Evolutionary conservation across 2,888 invertebrate species (phyloP).

Genomic region (Thymelicus lineola): DNA sequence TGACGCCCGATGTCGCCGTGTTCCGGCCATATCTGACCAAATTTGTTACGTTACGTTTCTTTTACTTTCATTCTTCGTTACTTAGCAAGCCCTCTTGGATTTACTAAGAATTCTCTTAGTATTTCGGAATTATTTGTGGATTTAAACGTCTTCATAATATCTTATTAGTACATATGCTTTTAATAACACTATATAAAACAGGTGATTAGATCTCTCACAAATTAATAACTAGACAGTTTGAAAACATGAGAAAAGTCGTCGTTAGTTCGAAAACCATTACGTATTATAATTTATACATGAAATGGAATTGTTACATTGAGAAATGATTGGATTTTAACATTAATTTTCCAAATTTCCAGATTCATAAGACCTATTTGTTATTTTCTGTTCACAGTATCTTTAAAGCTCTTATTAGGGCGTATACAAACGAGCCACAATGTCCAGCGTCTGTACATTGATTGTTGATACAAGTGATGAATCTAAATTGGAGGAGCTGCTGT

Average conservation of each 20-base stretch:
- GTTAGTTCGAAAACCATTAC: too few relatives aligned
- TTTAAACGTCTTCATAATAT: background rate
- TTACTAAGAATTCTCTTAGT: constrained; percentile 1
- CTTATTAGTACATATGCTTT: too few relatives aligned
- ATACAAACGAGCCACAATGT: background rate
- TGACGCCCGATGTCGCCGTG: constrained; percentile 61
- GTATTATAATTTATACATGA: background rate
- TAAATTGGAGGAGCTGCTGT: too few relatives aligned
- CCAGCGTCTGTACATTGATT: background rate
- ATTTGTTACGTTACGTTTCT: constrained; percentile 36
- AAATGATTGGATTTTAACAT: background rate
- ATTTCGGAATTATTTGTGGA: constrained; percentile 4
- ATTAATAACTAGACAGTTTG: too few relatives aligned
- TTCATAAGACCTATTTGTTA: background rate
- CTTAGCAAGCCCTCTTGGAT: constrained; percentile 12
- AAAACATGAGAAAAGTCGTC: background rate
- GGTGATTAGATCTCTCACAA: too few relatives aligned
- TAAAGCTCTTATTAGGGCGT: background rate
- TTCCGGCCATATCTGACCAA: constrained; percentile 47
- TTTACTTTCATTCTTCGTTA: constrained; percentile 33
- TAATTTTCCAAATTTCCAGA: background rate
- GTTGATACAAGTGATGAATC: background rate
- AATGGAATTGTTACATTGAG: background rate
- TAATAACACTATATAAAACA: too few relatives aligned
- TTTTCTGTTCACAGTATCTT: background rate